Conservation (phyloP, 2,113 vertebrate species). For the Tenebrosternarchus preto region DNA sequence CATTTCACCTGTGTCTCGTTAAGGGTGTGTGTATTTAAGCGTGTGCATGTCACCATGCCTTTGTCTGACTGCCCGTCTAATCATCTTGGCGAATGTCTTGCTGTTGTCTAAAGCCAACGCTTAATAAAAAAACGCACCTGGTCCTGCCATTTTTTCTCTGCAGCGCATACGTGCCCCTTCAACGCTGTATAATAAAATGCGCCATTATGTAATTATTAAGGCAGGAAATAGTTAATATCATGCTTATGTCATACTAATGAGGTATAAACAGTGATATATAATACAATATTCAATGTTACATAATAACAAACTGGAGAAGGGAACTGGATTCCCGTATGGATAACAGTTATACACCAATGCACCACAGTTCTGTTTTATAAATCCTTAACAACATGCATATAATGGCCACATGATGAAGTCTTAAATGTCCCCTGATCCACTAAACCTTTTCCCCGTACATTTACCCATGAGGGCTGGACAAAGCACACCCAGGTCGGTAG, state of each 20-base stretch:
- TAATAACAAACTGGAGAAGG: conserved; percentile 40
- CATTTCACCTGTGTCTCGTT: too few species aligned
- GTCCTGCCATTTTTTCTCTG: too few species aligned
- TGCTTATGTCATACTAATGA: conserved; percentile 8
- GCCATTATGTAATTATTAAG: neutral
- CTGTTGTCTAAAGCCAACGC: too few species aligned
- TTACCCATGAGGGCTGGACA: neutral
- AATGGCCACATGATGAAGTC: too few species aligned
- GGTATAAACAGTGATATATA: conserved; percentile 13
- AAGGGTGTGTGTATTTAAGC: too few species aligned
- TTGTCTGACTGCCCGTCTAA: too few species aligned
- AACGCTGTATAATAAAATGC: neutral
- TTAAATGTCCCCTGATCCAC: neutral
- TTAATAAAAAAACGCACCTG: too few species aligned
- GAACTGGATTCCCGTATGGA: conserved; percentile 4
- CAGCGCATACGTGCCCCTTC: too few species aligned
- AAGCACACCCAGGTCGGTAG: neutral
- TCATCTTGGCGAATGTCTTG: too few species aligned
- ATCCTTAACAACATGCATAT: neutral
- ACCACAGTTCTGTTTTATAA: conserved; percentile 13
- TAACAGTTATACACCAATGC: conserved; percentile 32
- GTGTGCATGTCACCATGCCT: too few species aligned
- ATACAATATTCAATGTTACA: conserved; percentile 8
- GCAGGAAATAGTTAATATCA: neutral
- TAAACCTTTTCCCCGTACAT: neutral